These are phyloP conservation scores for Unio pictorum DNA, from an alignment of 2,888 invertebrate species.

Conservation along the genomic window DNA sequence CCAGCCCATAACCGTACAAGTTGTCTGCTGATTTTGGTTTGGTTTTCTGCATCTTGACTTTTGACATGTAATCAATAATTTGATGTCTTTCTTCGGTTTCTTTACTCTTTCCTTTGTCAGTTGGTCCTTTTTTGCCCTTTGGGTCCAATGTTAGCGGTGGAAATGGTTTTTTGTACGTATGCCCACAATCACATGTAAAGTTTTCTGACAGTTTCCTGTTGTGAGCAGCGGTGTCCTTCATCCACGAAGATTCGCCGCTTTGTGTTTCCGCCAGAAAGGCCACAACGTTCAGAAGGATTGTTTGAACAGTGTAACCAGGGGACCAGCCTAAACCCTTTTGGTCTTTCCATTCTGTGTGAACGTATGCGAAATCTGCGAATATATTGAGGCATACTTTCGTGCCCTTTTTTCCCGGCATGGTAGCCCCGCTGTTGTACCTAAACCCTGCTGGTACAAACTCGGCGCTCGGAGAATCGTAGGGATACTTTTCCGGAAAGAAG, in stretches of 20 bases:
- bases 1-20: constrained; percentile 57
- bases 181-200: constrained; percentile 52
- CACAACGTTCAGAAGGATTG: constrained; percentile 60
- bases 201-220: constrained; percentile 50
- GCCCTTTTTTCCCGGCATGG: constrained; percentile 59
- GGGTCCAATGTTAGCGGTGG: constrained; percentile 41
- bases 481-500: constrained; percentile 58
- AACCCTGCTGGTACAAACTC: constrained; percentile 62
- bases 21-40: constrained; percentile 47
- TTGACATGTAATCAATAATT: constrained; percentile 60
- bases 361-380: constrained; percentile 61
- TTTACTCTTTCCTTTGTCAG: constrained; percentile 16
- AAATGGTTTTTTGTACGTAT: constrained; percentile 53
- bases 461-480: constrained; percentile 59
- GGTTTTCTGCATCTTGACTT: constrained; percentile 36
- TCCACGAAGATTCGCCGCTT: constrained; percentile 39
- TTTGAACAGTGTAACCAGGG: constrained; percentile 63
- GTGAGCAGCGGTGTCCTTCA: constrained; percentile 29
- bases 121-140: constrained; percentile 17
- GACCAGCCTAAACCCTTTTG: constrained; percentile 62
- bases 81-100: constrained; percentile 18
- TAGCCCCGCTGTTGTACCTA: constrained; percentile 58
- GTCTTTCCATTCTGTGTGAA: constrained; percentile 61
- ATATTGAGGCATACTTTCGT: constrained; percentile 60
- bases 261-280: constrained; percentile 59